Conservation (phyloP, 35 echinoderm and acorn worm genomes). For the Lytechinus pictus region DNA sequence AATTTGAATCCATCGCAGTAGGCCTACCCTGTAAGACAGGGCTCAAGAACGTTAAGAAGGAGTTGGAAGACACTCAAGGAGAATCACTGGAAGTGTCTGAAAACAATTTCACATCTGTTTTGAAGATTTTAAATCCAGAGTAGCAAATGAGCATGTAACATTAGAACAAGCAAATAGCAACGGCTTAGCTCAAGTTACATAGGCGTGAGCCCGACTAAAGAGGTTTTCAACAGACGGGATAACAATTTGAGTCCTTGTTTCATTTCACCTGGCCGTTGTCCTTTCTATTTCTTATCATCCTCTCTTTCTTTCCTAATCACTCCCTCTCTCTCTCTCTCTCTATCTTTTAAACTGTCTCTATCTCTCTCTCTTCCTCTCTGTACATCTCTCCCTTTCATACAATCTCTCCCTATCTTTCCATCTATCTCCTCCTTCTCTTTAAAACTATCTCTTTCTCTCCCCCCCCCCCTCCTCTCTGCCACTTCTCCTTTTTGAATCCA, state of each 20-base stretch:
- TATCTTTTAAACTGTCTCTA: not conserved
- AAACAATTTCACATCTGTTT: constrained; percentile 20
- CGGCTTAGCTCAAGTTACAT: not conserved
- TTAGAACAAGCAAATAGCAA: not conserved
- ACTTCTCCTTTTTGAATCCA: not conserved
- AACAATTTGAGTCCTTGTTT: not conserved
- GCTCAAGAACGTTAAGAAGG: too few species aligned
- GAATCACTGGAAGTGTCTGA: not conserved
- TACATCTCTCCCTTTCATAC: not conserved
- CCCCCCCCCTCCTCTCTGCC: not conserved
- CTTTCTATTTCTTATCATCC: not conserved
- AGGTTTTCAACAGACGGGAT: not conserved
- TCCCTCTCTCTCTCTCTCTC: not conserved
- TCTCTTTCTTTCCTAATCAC: not conserved
- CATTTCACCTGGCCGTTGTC: not conserved
- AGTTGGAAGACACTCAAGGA: not conserved
- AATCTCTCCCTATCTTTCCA: not conserved
- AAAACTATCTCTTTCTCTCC: not conserved
- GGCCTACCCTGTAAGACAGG: too few species aligned
- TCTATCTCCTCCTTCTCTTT: too few species aligned
- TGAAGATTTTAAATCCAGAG: not conserved
- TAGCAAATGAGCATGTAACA: not conserved
- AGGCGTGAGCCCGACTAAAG: not conserved
- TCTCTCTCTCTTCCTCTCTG: not conserved
- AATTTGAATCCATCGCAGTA: too few species aligned